These are phyloP conservation scores for Caenorhabditis angaria DNA, from an alignment of 2,888 invertebrate genomes.

Conservation along the genomic window DNA sequence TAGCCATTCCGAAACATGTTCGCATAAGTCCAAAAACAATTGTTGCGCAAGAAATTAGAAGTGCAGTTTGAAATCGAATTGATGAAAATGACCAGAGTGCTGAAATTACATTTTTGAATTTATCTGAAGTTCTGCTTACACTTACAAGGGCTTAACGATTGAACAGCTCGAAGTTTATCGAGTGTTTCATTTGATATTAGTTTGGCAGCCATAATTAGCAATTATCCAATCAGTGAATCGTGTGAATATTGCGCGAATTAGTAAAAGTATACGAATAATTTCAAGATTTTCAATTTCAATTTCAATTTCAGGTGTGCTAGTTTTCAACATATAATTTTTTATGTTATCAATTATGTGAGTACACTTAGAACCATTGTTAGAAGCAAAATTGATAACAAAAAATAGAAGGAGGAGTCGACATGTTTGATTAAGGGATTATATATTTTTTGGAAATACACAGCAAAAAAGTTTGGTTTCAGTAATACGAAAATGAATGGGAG, in stretches of 20 bases:
- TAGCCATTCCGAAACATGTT: constrained; percentile 63
- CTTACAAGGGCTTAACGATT: neutral
- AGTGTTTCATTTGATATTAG: neutral
- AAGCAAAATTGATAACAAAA: neutral
- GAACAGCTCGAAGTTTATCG: neutral
- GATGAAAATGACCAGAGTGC: constrained; percentile 62
- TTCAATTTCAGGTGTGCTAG: neutral
- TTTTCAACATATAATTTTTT: neutral
- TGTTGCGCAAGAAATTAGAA: constrained; percentile 55
- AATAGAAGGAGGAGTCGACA: neutral
- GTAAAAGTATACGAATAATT: neutral
- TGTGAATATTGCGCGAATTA: neutral
- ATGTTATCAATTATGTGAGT: neutral
- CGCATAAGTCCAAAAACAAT: constrained; percentile 56
- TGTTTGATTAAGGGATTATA: neutral
- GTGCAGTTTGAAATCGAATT: constrained; percentile 60
- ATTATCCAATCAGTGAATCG: neutral
- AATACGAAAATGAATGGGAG: neutral
- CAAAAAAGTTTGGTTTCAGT: neutral
- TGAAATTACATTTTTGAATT: constrained; percentile 21
- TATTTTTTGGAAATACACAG: neutral
- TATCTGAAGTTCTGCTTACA: too few relatives aligned
- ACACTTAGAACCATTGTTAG: neutral
- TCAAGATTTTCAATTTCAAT: neutral
- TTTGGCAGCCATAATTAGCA: neutral